These are phyloP conservation scores for Venustoraphidia nigricollis DNA, from an alignment of 2,888 invertebrate genomes.

Conservation along the genomic window DNA sequence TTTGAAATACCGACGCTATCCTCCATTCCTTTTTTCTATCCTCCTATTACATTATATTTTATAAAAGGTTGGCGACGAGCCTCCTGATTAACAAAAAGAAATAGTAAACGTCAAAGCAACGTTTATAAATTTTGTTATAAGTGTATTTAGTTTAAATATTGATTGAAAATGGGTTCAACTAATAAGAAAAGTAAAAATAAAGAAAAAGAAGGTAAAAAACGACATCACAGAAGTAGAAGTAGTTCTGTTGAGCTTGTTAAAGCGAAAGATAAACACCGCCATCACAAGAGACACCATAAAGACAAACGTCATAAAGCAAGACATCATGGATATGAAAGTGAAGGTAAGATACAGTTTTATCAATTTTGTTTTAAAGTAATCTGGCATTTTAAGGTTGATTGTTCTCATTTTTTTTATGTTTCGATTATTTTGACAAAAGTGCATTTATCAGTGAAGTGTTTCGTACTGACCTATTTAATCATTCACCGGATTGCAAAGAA, in stretches of 20 bases:
- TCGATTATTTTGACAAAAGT: too few species aligned
- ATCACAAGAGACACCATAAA: constrained; percentile 34
- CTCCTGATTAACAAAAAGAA: too few species aligned
- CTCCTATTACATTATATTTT: too few species aligned
- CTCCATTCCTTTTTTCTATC: too few species aligned
- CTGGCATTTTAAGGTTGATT: background rate
- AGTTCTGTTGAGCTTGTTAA: constrained; percentile 33
- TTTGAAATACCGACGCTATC: too few species aligned
- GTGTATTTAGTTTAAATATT: background rate
- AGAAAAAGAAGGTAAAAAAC: constrained; percentile 47
- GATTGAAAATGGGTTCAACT: constrained; percentile 42
- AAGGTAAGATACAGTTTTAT: constrained; percentile 29
- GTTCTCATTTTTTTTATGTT: background rate
- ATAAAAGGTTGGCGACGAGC: too few species aligned
- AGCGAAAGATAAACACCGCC: constrained; percentile 37
- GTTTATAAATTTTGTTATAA: too few species aligned
- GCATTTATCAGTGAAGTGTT: too few species aligned
- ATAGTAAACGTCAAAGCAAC: too few species aligned
- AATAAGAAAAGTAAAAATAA: constrained; percentile 52
- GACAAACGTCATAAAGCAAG: constrained; percentile 25
- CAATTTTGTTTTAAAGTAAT: constrained; percentile 2
- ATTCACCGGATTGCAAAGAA: background rate
- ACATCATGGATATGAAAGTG: constrained; percentile 30
- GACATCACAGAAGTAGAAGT: constrained; percentile 42
- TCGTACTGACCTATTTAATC: too few species aligned